Conservation (phyloP, 2,888 invertebrate species). For the Rhagium mordax region DNA sequence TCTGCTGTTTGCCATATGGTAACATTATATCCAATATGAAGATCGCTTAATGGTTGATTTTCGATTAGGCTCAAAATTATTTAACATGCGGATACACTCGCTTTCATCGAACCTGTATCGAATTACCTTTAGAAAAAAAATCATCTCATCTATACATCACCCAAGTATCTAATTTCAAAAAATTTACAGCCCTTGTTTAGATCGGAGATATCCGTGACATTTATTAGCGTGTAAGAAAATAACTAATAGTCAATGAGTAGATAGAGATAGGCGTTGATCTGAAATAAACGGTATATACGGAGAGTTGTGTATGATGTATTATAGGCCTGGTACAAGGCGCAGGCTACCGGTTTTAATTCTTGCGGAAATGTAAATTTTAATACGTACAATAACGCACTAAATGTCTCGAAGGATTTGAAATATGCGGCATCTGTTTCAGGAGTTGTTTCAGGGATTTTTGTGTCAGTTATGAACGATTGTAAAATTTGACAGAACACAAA, state of each 20-base stretch:
- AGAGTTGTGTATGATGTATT: neutral
- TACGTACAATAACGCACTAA: too few species aligned
- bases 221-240: constrained; percentile 52
- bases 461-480: too few species aligned
- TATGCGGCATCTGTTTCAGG: too few species aligned
- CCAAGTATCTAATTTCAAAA: constrained; percentile 40
- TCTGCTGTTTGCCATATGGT: constrained; percentile 50
- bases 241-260: constrained; percentile 32
- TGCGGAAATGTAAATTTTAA: too few species aligned
- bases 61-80: constrained; percentile 43
- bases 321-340: too few species aligned
- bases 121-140: constrained; percentile 46
- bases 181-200: constrained; percentile 53
- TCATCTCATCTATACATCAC: constrained; percentile 23
- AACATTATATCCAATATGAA: constrained; percentile 42
- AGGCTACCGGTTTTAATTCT: too few species aligned
- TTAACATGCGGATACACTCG: constrained; percentile 38
- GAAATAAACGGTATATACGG: neutral
- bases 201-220: constrained; percentile 53
- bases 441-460: too few species aligned
- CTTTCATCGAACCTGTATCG: constrained; percentile 46
- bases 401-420: too few species aligned
- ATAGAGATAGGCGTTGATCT: neutral
- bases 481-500: too few species aligned
- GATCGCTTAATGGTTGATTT: constrained; percentile 41